Evolutionary conservation across 2,888 invertebrate genomes (phyloP), one percentile per base, ranked within the genome.

Genomic region (Drosophila dives): DNA sequence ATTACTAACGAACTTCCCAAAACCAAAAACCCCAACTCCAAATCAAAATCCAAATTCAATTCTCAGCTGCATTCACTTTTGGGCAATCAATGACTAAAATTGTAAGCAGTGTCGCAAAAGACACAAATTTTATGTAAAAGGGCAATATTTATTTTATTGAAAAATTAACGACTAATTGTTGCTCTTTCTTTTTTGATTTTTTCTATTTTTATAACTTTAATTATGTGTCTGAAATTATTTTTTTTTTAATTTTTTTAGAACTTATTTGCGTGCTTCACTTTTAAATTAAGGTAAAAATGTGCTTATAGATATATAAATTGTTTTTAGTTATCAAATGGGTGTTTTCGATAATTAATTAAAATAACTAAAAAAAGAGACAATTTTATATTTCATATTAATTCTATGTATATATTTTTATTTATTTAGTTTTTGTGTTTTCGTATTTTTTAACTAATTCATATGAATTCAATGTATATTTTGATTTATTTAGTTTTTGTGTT

Each of bases 21-120:
- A 15, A 26, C 5, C 23, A 48, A 23, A 40, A 2, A 10, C 40
- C 42, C 12, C 38, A 3, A 17, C 2, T 10, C 10, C 40, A 45
- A 45, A 6, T 7, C 20, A 6, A 20, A 20, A 2, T 12, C 20
- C 42, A 42, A 45, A 45, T 45, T 15, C 4, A 15, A 36, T 36
- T 17, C 34, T 34, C 20, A 23, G 17, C 23, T 26, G 32, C 69
- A 74, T 80, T 69, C 80, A 82, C 80, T 80, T 80, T 78, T 86
- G 75, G 77, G 56, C 80, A 80, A 81, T 81, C 80, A 80, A 80
- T 77, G 81, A 84, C 77, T 89, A 81, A 89, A 85, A 89, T 85
- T 76, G 77, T 89, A 88, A 83, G 67, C 83, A 85, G 74, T 55
- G 20, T 62, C 54, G 60, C 50, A 40, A 76, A 61, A 58, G 49